Evolutionary conservation across 2,888 invertebrate genomes (phyloP), one percentile per base, ranked within the genome.

Genomic region (Dolomedes plantarius): DNA sequence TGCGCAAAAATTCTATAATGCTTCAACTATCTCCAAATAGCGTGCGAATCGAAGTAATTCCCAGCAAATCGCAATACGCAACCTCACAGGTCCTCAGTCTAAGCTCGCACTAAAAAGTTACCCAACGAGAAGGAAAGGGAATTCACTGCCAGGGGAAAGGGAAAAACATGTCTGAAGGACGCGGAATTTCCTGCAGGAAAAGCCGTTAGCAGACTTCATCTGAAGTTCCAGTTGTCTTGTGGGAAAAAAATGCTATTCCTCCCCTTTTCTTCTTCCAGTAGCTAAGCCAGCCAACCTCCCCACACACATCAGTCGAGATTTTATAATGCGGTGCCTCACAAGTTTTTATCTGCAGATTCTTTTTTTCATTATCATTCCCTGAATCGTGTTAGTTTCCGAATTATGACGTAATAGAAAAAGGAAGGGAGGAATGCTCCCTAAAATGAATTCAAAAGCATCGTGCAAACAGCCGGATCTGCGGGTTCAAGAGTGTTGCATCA

Each of bases 141-240:
- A 46, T 46, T 46, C 46, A 46, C 16, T 16, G 9, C 46, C 46
- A 16, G 46, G 2, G 16, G 16, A 46, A 16, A 46, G 46, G 46
- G 46, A 46, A 46, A 46, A 46, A 46, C 36, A n/a, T n/a, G 36
- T 36, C 36, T 36, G 36, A 36, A 46, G 46, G 46, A 46, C 46
- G 46, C 46, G 16, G 16, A 46, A 46, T 46, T 46, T 46, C 46
- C 46, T 46, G 46, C 46, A 46, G 13, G 46, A 46, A 46, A 46
- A 46, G 46, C 46, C 36, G 46, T 46, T 46, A 46, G 16, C 46
- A 16, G 16, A 2, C 46, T 46, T 46, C 46, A 46, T 46, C 16
- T 46, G 46, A 46, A 46, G 13, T 46, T 46, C 16, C 7, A 13
- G 46, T 46, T 46, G 46, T 46, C 46, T 46, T 16, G 46, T 7